Base-by-base conservation (phyloP, 2,797 vertebrate genomes). In the Trichosurus vulpecula region DNA sequence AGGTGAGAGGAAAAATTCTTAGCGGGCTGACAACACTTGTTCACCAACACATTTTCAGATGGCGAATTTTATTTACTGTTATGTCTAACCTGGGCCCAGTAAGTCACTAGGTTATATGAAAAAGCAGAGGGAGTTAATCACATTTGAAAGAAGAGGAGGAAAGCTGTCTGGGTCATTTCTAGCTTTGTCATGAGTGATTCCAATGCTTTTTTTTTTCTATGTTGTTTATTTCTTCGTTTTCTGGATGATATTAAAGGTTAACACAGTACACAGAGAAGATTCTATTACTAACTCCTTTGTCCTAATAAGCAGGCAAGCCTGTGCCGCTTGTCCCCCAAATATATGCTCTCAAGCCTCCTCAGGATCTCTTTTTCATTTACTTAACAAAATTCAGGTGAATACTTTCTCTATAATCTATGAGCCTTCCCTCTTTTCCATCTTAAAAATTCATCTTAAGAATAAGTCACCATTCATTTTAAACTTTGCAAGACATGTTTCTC, bases 171-270 rank as follows among this genome's bases (percentile, higher is more conserved):
- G 96, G 66, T 66, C 97, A 97, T 98, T 97, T 98, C 95, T 95
- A 97, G 96, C 92, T 98, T 98, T 98, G 94, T 96, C 92, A 97
- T 35, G 97, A 97, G 92, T 96, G 55, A 97, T 94, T 98, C 53
- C 87, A 95, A 58, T 6, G 74, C 5, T 0, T 0, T 95, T 95
- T 95, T 95, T 95, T 95, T 22, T 6, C n/a, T 11, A 47, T 47
- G n/a, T 87, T 51, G 41, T 96, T 96, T 97, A 41, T 96, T 98
- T 97, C 47, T 96, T 93, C 94, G 95, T 94, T 87, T 93, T 97
- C 29, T 90, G 58, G 47, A 16, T 35, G n/a, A 61, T 87, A 53
- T 90, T 93, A 57, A 57, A 25, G 52, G 6, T 51, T 10, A 92
- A 53, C 93, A 51, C 58, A 35, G 35, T 52, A 47, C 5, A 92